These are phyloP conservation scores for Sylvilagus floridanus DNA, from an alignment of 2,797 vertebrate species.

Conservation along the genomic window DNA sequence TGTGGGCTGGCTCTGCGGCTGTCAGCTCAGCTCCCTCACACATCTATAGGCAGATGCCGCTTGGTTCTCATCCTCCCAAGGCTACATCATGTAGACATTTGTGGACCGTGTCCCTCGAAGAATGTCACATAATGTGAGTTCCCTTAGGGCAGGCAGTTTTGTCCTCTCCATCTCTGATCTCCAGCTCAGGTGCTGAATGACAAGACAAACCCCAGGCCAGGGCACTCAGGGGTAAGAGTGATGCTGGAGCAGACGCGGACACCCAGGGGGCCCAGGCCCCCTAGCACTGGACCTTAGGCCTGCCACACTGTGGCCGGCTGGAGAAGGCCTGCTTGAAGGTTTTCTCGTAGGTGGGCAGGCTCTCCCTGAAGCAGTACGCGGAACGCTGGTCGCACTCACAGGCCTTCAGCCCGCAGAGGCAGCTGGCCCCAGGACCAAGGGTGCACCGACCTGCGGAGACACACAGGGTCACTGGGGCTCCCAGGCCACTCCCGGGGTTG, in stretches of 20 bases:
- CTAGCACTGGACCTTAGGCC: conserved; percentile 41
- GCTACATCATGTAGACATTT: too few species aligned
- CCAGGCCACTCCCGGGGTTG: neutral
- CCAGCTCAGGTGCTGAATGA: neutral
- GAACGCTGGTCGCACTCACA: conserved; percentile 73
- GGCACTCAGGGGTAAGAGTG: neutral
- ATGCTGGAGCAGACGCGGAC: too few species aligned
- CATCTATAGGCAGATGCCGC: neutral
- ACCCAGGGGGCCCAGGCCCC: rapidly evolving
- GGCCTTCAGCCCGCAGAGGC: conserved; percentile 66
- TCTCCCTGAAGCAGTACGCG: conserved; percentile 69
- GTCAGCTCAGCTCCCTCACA: rapidly evolving
- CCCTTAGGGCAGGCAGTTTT: neutral
- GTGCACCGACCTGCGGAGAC: conserved; percentile 62
- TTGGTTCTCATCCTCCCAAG: too few species aligned
- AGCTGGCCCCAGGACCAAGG: neutral
- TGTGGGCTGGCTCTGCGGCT: neutral
- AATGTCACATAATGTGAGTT: rapidly evolving
- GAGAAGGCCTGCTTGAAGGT: conserved; percentile 67
- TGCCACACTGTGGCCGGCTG: conserved; percentile 27
- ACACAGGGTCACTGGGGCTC: neutral
- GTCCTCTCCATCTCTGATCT: neutral
- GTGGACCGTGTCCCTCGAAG: neutral
- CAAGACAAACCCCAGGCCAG: neutral
- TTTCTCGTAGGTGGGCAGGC: conserved; percentile 73